A percentile compares a stretch with the other conserved stretches of the same genome.
phyloP scores from a whole-genome alignment of 2,888 invertebrate genomes.

The Silvanus unidentatus region DNA sequence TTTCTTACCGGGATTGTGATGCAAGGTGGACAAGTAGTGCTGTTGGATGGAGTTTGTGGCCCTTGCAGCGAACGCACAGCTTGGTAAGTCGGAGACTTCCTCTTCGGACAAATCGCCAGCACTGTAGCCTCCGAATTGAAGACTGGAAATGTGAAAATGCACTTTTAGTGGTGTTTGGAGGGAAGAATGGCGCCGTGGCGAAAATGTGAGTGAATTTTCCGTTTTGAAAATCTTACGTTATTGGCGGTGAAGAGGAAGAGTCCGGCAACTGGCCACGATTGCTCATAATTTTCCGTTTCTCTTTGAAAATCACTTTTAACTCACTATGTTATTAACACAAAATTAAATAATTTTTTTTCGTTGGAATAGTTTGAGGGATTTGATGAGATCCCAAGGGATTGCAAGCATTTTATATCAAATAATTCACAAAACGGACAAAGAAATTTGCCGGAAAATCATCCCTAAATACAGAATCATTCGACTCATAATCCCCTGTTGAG shows the following conservation, averaged over 20 bases:
- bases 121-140: conserved; percentile 43
- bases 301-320: conserved; percentile 3
- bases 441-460: no score
- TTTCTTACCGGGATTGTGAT: conserved; percentile 42
- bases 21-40: conserved; percentile 41
- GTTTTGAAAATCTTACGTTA: conserved; percentile 50
- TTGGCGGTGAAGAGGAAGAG: conserved; percentile 63
- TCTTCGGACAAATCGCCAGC: conserved; percentile 54
- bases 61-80: conserved; percentile 72
- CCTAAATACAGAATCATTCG: no score
- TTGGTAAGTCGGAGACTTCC: conserved; percentile 67
- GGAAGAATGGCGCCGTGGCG: neutral
- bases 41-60: conserved; percentile 37
- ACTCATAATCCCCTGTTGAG: no score
- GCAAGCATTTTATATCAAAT: no score
- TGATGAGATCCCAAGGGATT: no score
- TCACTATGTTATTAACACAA: no score
- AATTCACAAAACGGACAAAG: no score
- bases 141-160: conserved; percentile 19
- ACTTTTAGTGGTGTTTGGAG: conserved; percentile 3
- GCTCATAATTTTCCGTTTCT: conserved; percentile 7
- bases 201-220: no score
- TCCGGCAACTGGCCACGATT: conserved; percentile 59
- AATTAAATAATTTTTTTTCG: no score
- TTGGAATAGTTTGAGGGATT: no score